phyloP scores from a whole-genome alignment of 2,797 vertebrate genomes.

The Rhodeus uyekii region DNA sequence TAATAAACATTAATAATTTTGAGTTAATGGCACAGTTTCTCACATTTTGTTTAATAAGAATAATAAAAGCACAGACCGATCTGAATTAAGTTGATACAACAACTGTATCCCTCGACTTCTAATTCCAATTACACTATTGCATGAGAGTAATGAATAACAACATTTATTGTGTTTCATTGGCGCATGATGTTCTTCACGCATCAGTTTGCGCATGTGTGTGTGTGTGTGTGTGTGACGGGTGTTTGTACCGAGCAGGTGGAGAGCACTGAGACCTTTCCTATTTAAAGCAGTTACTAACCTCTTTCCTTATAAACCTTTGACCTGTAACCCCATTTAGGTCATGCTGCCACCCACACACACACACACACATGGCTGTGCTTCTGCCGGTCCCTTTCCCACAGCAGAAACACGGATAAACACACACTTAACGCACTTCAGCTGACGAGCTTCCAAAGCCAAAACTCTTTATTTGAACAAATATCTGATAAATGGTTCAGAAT shows the following conservation, averaged over 20 bases:
- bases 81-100: no score
- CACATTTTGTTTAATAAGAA: no score
- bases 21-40: no score
- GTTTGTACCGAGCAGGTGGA: conserved; percentile 59
- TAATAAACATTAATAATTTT: no score
- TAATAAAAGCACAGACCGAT: no score
- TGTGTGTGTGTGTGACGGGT: conserved; percentile 31
- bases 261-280: conserved; percentile 55
- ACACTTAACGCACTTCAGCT: neutral
- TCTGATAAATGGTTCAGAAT: neutral
- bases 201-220: neutral
- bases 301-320: conserved; percentile 72
- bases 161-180: neutral
- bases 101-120: no score
- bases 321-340: conserved; percentile 61
- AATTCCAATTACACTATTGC: no score
- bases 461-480: neutral
- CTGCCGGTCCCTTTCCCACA: no score
- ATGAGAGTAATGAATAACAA: neutral
- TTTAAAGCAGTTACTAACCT: conserved; percentile 71
- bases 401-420: no score
- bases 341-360: conserved; percentile 64
- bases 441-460: neutral
- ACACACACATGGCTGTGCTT: no score
- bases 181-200: neutral